A percentile compares a stretch with the other conserved stretches of the same genome.
Conservation (phyloP, 1,140 invertebrate genomes). For the Matsumurasca onukii region DNA sequence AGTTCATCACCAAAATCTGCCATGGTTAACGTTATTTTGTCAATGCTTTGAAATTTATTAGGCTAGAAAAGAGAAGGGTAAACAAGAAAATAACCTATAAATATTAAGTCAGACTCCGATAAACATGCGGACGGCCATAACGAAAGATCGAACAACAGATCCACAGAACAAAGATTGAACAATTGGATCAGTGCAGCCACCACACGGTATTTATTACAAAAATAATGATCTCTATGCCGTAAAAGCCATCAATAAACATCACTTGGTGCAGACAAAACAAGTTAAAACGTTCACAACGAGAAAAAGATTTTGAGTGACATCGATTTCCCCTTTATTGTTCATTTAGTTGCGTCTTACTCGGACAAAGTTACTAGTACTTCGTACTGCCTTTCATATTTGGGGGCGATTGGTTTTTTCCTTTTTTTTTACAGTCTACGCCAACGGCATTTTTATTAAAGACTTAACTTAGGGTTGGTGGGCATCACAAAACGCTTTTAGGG, state of each 20-base stretch:
- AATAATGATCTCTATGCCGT: slow-evolving; percentile 71
- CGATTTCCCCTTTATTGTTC: slow-evolving; percentile 81
- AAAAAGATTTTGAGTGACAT: slow-evolving; percentile 79
- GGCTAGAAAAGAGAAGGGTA: too few relatives aligned
- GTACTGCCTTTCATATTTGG: slow-evolving; percentile 79
- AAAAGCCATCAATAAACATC: slow-evolving; percentile 88
- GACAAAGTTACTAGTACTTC: slow-evolving; percentile 87
- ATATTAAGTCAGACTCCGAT: too few relatives aligned
- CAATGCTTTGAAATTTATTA: too few relatives aligned
- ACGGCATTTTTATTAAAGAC: too few relatives aligned
- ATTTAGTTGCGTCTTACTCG: slow-evolving; percentile 81
- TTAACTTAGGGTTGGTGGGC: too few relatives aligned
- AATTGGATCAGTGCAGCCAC: neutral
- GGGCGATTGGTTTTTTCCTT: slow-evolving; percentile 87
- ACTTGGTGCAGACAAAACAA: slow-evolving; percentile 84
- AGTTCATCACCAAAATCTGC: slow-evolving; percentile 50
- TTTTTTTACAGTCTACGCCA: too few relatives aligned
- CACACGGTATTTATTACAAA: neutral
- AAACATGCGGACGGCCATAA: too few relatives aligned
- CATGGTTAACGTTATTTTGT: slow-evolving; percentile 37
- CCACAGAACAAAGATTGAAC: too few relatives aligned
- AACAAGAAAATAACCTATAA: too few relatives aligned
- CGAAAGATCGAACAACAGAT: too few relatives aligned
- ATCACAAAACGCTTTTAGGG: too few relatives aligned
- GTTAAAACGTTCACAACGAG: slow-evolving; percentile 84